phyloP scores from a whole-genome alignment of 2,888 invertebrate species.

The Amblyjoppa proteus region DNA sequence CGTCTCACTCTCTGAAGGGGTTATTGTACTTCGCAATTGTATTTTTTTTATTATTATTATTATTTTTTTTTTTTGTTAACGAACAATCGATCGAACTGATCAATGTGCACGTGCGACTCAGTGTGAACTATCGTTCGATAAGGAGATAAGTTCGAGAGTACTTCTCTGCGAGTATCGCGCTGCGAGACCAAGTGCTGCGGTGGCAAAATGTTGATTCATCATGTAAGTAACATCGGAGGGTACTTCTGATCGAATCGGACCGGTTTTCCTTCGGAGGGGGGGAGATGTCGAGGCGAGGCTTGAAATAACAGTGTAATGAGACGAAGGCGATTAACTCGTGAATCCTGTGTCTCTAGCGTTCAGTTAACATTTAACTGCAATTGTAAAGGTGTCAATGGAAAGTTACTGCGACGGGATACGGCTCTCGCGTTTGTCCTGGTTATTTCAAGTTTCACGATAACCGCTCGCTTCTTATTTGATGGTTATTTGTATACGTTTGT shows the following conservation, averaged over 20 bases:
- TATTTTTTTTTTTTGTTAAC: slow-evolving; percentile 1
- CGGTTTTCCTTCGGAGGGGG: too few relatives aligned
- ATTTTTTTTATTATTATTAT: slow-evolving; percentile 21
- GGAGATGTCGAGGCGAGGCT: neutral
- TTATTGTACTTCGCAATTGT: neutral
- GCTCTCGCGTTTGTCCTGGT: neutral
- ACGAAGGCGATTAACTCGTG: neutral
- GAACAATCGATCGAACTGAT: slow-evolving; percentile 31
- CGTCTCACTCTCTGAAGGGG: neutral
- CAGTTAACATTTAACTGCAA: neutral
- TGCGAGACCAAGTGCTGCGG: slow-evolving; percentile 19
- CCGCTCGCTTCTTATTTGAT: too few relatives aligned
- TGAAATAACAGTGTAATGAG: neutral
- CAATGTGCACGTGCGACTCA: slow-evolving; percentile 70
- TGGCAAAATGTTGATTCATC: slow-evolving; percentile 77
- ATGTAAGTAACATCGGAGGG: slow-evolving; percentile 76
- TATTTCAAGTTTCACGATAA: too few relatives aligned
- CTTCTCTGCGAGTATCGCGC: neutral
- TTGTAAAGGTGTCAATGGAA: neutral
- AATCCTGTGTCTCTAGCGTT: neutral
- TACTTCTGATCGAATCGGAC: neutral
- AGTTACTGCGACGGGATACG: neutral
- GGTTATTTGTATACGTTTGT: too few relatives aligned
- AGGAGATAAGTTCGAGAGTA: slow-evolving; percentile 2
- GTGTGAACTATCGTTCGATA: slow-evolving; percentile 58